phyloP scores from a whole-genome alignment of 1,140 invertebrate species.

The Drosophila equinoxialis region DNA sequence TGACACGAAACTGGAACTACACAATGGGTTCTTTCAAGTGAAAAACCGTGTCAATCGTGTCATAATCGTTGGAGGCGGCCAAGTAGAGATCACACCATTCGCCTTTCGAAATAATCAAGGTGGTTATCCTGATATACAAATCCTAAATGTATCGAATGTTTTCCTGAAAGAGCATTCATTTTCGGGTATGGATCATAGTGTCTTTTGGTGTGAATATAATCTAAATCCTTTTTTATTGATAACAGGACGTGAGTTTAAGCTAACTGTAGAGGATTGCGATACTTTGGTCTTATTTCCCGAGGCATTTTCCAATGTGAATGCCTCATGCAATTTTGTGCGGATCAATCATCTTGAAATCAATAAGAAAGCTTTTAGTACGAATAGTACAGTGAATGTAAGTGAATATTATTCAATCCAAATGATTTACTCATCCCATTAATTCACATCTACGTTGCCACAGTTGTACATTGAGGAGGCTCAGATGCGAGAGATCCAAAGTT shows the following conservation, averaged over 20 bases:
- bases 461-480: conserved; percentile 51
- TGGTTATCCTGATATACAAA: conserved; percentile 71
- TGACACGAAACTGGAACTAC: conserved; percentile 45
- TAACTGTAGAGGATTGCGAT: conserved; percentile 51
- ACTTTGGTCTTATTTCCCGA: conserved; percentile 49
- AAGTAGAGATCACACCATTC: conserved; percentile 60
- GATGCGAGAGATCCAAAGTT: conserved; percentile 53
- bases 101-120: conserved; percentile 65
- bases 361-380: conserved; percentile 57
- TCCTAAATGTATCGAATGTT: conserved; percentile 43
- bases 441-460: conserved; percentile 25
- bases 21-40: conserved; percentile 50
- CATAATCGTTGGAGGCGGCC: conserved; percentile 43
- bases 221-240: background rate
- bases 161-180: conserved; percentile 54
- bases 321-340: conserved; percentile 51
- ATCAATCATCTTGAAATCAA: conserved; percentile 51
- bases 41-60: conserved; percentile 64
- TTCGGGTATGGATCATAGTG: conserved; percentile 46
- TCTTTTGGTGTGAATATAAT: background rate
- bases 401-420: background rate
- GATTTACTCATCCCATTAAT: background rate
- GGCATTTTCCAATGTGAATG: conserved; percentile 63
- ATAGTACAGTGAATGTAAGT: conserved; percentile 63
- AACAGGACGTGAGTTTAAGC: conserved; percentile 56